These are phyloP conservation scores for Acleris sparsana DNA, from an alignment of 2,888 invertebrate species.

Conservation along the genomic window DNA sequence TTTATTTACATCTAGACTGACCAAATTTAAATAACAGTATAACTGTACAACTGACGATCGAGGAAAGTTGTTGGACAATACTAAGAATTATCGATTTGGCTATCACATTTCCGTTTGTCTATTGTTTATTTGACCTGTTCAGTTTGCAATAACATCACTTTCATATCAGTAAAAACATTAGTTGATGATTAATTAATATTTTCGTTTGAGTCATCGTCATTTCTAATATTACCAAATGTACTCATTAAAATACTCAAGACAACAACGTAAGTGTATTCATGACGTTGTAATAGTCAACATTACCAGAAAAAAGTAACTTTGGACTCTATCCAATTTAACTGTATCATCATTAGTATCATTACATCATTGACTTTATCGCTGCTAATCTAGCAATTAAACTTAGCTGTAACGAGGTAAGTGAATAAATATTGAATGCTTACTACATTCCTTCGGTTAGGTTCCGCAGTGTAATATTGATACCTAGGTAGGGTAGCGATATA, in stretches of 20 bases:
- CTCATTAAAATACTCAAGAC: not conserved
- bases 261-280: not conserved
- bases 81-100: not conserved
- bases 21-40: not conserved
- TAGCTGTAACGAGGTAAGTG: not conserved
- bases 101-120: conserved; percentile 9
- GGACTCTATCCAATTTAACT: conserved; percentile 7
- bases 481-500: too few species aligned
- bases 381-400: not conserved
- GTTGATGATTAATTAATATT: not conserved
- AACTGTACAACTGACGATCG: too few species aligned
- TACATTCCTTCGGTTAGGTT: too few species aligned
- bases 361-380: conserved; percentile 3
- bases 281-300: conserved; percentile 12
- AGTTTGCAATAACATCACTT: not conserved
- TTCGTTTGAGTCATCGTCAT: not conserved
- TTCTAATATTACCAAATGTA: not conserved
- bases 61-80: not conserved
- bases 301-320: not conserved
- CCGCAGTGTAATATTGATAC: too few species aligned
- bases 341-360: conserved; percentile 4
- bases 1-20: conserved; percentile 58
- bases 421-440: not conserved
- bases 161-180: not conserved
- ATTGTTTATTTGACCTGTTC: conserved; percentile 1